Percentiles rank a stretch among this genome's conserved stretches.
Evolutionary conservation across 2,113 vertebrate species (phyloP).

Genomic region (Mellivora capensis): DNA sequence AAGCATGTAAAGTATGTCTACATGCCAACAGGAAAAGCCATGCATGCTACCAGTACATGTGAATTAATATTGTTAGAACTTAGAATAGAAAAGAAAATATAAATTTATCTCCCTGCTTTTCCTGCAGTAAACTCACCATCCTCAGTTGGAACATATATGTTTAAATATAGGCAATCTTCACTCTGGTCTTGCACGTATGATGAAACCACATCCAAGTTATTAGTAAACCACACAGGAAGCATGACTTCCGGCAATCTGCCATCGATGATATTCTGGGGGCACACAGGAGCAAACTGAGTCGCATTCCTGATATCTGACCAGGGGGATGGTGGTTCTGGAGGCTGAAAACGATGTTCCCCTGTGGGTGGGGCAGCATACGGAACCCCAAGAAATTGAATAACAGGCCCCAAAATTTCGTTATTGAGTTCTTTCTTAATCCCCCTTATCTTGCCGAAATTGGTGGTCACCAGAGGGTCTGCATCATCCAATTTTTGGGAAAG

Average conservation of each 20-base stretch:
- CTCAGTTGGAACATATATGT: conserved; percentile 99
- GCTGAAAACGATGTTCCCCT: conserved; percentile 95
- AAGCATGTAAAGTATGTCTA: conserved; percentile 81
- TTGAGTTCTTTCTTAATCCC: conserved; percentile 98
- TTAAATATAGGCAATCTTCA: conserved; percentile 98
- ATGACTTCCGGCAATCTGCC: conserved; percentile 98
- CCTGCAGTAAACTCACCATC: conserved; percentile 96
- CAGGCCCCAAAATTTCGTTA: conserved; percentile 98
- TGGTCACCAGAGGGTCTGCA: conserved; percentile 93
- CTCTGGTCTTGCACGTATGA: conserved; percentile 98
- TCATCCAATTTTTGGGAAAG: conserved; percentile 94
- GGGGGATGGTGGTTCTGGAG: conserved; percentile 91
- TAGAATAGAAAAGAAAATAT: conserved; percentile 79
- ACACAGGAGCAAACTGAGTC: conserved; percentile 96
- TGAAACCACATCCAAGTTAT: conserved; percentile 97
- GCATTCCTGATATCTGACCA: conserved; percentile 96
- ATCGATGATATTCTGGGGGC: conserved; percentile 97
- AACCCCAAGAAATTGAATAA: conserved; percentile 97
- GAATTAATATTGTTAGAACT: conserved; percentile 83
- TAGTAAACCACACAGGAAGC: conserved; percentile 99
- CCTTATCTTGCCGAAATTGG: conserved; percentile 91
- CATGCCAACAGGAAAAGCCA: conserved; percentile 91
- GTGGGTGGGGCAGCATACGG: conserved; percentile 96
- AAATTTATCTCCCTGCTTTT: conserved; percentile 80
- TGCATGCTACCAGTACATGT: conserved; percentile 86